Conservation (phyloP, 2,888 invertebrate genomes). For the Cremastinae sp. region DNA sequence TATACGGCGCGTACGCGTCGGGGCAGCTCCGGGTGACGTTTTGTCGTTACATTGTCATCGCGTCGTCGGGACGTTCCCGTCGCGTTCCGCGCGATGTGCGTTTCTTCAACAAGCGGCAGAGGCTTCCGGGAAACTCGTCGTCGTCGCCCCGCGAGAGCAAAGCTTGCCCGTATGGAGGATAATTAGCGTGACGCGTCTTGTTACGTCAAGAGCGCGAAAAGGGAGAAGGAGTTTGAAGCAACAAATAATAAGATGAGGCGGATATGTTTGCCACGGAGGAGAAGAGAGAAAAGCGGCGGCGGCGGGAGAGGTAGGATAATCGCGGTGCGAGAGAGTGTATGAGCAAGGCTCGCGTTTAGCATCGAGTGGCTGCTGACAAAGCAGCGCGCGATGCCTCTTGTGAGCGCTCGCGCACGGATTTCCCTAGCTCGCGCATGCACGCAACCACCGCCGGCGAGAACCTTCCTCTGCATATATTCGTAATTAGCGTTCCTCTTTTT, state of each 20-base stretch:
- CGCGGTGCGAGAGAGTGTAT: too few relatives aligned
- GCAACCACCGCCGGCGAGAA: constrained; percentile 50
- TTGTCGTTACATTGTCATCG: too few relatives aligned
- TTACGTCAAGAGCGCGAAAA: constrained; percentile 67
- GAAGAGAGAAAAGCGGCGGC: constrained; percentile 1
- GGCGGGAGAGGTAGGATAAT: constrained; percentile 27
- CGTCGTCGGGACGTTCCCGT: too few relatives aligned
- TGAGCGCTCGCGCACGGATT: constrained; percentile 52
- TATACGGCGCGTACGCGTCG: too few relatives aligned
- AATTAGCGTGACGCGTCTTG: constrained; percentile 72
- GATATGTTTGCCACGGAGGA: too few relatives aligned
- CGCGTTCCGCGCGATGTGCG: too few relatives aligned
- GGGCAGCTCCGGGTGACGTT: too few relatives aligned
- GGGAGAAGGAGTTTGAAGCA: constrained; percentile 41
- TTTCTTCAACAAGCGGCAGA: too few relatives aligned
- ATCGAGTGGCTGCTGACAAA: constrained; percentile 42
- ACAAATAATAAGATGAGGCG: constrained; percentile 20
- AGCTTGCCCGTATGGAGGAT: constrained; percentile 57
- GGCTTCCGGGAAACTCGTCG: constrained; percentile 56
- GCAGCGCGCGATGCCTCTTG: constrained; percentile 45
- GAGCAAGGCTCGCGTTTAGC: constrained; percentile 22
- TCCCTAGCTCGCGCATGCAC: constrained; percentile 56
- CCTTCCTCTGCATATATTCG: constrained; percentile 58
- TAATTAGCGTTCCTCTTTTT: constrained; percentile 54
- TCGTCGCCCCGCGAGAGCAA: constrained; percentile 53